Conservation (phyloP, 2,797 vertebrate genomes). For the Chrysolophus pictus region DNA sequence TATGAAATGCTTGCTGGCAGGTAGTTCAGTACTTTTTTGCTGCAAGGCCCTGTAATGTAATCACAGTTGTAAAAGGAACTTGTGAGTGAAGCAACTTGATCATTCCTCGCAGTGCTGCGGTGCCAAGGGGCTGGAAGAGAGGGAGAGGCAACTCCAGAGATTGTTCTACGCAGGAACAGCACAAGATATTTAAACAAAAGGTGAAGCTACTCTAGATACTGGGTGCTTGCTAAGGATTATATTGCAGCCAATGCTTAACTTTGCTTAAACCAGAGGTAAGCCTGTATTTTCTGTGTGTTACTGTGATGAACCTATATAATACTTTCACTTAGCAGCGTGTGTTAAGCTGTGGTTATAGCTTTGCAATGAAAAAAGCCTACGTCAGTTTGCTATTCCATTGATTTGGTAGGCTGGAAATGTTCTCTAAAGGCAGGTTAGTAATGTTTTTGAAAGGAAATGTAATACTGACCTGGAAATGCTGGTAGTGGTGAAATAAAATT, state of each 20-base stretch:
- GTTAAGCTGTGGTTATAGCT: neutral
- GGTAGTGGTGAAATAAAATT: neutral
- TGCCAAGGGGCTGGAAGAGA: conserved; percentile 56
- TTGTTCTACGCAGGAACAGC: conserved; percentile 45
- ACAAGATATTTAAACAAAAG: conserved; percentile 60
- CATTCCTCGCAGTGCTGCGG: conserved; percentile 35
- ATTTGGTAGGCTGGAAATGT: neutral
- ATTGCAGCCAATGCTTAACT: conserved; percentile 37
- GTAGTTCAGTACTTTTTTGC: conserved; percentile 50
- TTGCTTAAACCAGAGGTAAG: conserved; percentile 75
- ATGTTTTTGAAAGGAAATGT: neutral
- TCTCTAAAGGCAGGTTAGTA: neutral
- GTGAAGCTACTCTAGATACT: conserved; percentile 49
- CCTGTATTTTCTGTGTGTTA: conserved; percentile 22
- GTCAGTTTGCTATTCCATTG: neutral
- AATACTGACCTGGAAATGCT: neutral
- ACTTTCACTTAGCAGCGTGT: neutral
- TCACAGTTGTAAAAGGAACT: conserved; percentile 64
- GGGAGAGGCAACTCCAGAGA: neutral
- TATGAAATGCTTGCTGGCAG: conserved; percentile 41
- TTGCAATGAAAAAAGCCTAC: neutral
- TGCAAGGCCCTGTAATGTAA: conserved; percentile 58
- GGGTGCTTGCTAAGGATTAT: conserved; percentile 41
- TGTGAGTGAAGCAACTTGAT: conserved; percentile 71
- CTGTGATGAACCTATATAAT: neutral